Base-by-base conservation (phyloP, 2,797 vertebrate species). In the Knipowitschia caucasica region DNA sequence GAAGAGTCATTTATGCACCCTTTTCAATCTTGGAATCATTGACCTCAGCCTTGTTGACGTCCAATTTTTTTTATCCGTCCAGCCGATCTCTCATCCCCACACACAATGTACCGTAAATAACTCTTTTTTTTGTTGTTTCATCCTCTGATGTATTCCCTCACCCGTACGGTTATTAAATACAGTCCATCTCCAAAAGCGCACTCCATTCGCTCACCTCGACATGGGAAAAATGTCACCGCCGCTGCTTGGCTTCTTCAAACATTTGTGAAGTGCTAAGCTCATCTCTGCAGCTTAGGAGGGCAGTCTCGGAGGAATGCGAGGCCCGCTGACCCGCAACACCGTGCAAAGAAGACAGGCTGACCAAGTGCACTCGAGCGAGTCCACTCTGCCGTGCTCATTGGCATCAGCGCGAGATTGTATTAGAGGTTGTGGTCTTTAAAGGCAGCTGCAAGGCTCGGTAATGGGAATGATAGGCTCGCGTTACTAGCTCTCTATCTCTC, bases 241-340 rank as follows among this genome's bases (percentile, higher is more conserved):
- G 15, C 71, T 70, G 69, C 81, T 83, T 80, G 81, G 71, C 80
- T 87, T 84, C 82, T 79, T 86, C 81, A 87, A 83, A 86, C 81
- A 85, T 85, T 83, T 87, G 78, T 87, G 72, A 82, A 85, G 78
- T 85, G 77, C 80, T 87, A 81, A 83, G 75, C 81, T 80, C 79
- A 82, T 85, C 83, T 73, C 72, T 50, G 26, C 68, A 77, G 67
- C 73, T 86, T 82, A 75, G 72, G 69, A 72, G 70, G 73, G 68
- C 76, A 59, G 56, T 78, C 82, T 83, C 81, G 71, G 21, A 66
- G 79, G 78, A 80, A 68, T 68, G 53, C 42, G 52, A 75, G 45
- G 46, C 63, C 72, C 52, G 58, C 73, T 82, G 87, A 87, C 85
- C 85, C 71, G 39, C 71, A 81, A 69, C 71, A 69, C 58, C 21